These are phyloP conservation scores for Hypotaenidia okinawae DNA, from an alignment of 2,797 vertebrate species.

Conservation along the genomic window DNA sequence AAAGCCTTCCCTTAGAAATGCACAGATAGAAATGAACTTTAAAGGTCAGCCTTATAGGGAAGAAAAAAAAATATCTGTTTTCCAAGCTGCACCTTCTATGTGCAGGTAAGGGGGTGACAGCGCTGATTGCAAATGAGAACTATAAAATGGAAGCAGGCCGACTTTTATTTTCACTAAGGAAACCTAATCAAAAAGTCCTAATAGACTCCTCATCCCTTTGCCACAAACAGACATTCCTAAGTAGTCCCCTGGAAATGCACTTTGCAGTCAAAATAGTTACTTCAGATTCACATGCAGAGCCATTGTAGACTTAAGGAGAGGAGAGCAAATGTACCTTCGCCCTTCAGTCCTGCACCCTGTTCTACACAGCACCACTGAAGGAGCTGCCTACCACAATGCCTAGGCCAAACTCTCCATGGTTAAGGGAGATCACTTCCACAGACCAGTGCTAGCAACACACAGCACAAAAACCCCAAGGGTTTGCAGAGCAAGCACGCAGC, in stretches of 20 bases:
- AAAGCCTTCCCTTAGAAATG: conserved; percentile 50
- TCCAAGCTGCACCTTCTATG: neutral
- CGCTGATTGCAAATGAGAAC: neutral
- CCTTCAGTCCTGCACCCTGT: neutral
- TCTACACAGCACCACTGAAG: neutral
- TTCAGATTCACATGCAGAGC: neutral
- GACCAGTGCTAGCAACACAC: too few species aligned
- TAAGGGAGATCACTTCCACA: neutral
- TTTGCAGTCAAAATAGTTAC: neutral
- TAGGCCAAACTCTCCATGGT: neutral
- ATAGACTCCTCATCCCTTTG: neutral
- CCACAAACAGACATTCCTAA: neutral
- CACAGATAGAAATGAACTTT: conserved; percentile 64
- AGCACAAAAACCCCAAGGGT: neutral
- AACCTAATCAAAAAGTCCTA: neutral
- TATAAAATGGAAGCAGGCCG: neutral
- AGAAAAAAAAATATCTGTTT: neutral
- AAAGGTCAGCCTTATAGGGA: conserved; percentile 52
- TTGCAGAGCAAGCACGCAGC: neutral
- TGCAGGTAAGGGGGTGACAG: neutral
- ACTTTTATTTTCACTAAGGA: neutral
- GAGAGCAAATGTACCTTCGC: neutral
- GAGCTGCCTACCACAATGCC: neutral
- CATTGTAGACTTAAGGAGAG: neutral
- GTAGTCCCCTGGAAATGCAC: neutral